Conservation (phyloP, 2,113 vertebrate genomes). For the Spheniscus mendiculus region DNA sequence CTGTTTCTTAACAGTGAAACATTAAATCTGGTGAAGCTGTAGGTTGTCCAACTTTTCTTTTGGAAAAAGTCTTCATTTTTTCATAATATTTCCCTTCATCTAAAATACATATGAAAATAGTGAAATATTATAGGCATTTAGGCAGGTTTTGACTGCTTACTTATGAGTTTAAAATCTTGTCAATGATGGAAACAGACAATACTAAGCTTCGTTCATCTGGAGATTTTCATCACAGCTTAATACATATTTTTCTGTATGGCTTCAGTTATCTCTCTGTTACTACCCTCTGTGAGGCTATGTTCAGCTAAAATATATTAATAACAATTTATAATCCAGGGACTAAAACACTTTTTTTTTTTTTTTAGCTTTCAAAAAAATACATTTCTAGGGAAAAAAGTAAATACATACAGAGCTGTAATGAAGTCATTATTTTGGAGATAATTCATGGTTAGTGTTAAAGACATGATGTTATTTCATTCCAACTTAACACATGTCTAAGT, state of each 20-base stretch:
- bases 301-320: not conserved
- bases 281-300: not conserved
- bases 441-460: not conserved
- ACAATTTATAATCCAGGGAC: not conserved
- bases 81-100: not conserved
- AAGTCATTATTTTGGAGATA: not conserved
- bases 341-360: not conserved
- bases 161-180: not conserved
- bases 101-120: not conserved
- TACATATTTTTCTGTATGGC: not conserved
- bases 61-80: not conserved
- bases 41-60: not conserved
- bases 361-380: not conserved
- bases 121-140: not conserved
- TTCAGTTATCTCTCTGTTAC: not conserved
- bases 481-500: not conserved
- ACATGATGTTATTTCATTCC: not conserved
- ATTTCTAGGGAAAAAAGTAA: rapidly evolving
- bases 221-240: not conserved
- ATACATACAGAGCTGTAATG: not conserved
- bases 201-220: not conserved
- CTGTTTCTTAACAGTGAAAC: not conserved
- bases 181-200: not conserved
- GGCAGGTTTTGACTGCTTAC: not conserved
- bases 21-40: not conserved